A percentile compares a stretch with the other conserved stretches of the same genome.
Evolutionary conservation across 2,113 vertebrate genomes (phyloP).

Genomic region (Okapia johnstoni): DNA sequence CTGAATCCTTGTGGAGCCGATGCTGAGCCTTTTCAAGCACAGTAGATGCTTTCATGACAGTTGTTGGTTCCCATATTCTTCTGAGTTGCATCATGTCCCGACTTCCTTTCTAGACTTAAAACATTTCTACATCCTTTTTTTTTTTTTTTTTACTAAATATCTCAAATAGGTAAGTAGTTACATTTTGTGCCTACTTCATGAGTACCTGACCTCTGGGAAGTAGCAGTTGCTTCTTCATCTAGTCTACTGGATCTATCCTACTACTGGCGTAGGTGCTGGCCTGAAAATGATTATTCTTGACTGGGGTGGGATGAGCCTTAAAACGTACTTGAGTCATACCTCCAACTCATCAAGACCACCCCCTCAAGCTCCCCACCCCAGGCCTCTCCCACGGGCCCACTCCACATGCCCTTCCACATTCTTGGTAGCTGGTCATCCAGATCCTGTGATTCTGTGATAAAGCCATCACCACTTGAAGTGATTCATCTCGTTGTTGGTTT

Average conservation of each 20-base stretch:
- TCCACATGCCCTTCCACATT: too few species aligned
- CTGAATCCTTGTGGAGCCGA: background rate
- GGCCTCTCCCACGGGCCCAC: fast-evolving
- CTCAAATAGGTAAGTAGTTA: background rate
- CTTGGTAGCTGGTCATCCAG: background rate
- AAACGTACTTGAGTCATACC: background rate
- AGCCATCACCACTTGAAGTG: background rate
- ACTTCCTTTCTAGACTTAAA: background rate
- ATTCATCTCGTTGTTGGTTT: background rate
- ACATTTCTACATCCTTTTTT: background rate
- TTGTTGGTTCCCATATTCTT: fast-evolving
- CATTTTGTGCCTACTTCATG: background rate
- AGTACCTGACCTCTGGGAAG: background rate
- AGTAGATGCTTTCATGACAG: fast-evolving
- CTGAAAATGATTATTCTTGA: background rate
- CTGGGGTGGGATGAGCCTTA: background rate
- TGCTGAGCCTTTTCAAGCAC: background rate
- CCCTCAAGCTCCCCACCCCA: too few species aligned
- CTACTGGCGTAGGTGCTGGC: too few species aligned
- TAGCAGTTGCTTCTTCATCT: background rate
- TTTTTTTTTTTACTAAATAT: background rate
- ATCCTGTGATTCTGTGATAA: background rate
- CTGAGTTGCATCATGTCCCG: fast-evolving
- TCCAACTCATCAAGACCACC: background rate
- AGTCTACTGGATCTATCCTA: background rate